Evolutionary conservation across 1,140 invertebrate genomes (phyloP), one percentile per base, ranked within the genome.

Genomic region (Heliconius nattereri): DNA sequence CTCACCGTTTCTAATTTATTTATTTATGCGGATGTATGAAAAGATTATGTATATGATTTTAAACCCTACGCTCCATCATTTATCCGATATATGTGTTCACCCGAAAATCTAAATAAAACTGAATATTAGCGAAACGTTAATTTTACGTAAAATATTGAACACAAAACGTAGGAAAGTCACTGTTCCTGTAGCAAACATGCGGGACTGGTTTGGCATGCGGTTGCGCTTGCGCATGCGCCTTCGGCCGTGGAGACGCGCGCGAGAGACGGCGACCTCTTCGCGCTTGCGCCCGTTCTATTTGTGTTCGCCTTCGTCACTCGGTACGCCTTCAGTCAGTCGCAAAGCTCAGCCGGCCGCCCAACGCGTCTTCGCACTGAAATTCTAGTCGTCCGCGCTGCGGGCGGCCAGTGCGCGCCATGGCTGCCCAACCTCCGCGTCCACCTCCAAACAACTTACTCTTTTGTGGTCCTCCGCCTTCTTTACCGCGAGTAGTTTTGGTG

Each of bases 271-370:
- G 90, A 92, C 90, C 91, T 93, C 91, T 89, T 93, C 92, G 85
- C 92, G 89, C 90, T 93, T 91, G 92, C 90, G 92, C 87, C 91
- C 85, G 91, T 92, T 92, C 92, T 94, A 93, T 94, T 93, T 92
- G 88, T 83, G 92, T 92, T 91, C 92, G 91, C 87, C 90, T 92
- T 91, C 92, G 91, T 92, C 91, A 91, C 89, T 88, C 86, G 88
- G 89, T 87, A 85, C 90, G 89, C 90, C 90, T 91, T 94, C 91
- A 92, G 91, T 93, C 92, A 92, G 91, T 93, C 89, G 90, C 90
- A 89, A 92, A 93, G 88, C 90, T 90, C 87, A 90, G 91, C 90
- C 90, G 92, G 89, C 91, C 87, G 87, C 89, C 90, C 91, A 91
- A 88, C 90, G 91, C 86, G 91, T 92, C 86, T 90, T 84, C 84